Evolutionary conservation across 37 sponge, comb jelly and placozoan genomes (phyloP).

Genomic region (Halichondria panicea): DNA sequence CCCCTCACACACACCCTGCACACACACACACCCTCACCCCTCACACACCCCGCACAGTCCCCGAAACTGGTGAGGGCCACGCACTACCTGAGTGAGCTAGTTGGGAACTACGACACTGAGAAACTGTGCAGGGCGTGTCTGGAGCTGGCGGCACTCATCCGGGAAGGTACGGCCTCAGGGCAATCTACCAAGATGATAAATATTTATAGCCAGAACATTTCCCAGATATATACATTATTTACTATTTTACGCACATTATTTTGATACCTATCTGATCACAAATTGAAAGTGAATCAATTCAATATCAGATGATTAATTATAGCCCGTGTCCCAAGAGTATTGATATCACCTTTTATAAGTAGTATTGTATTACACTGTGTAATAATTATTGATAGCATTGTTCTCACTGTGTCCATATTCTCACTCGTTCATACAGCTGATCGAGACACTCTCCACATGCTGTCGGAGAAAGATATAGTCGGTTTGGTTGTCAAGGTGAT

Average conservation of each 20-base stretch:
- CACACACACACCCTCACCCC: not conserved
- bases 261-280: too few species aligned
- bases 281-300: too few species aligned
- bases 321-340: too few species aligned
- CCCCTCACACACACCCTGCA: not conserved
- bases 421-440: constrained; percentile 23
- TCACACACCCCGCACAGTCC: constrained; percentile 12
- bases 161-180: constrained; percentile 16
- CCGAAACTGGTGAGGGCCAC: not conserved
- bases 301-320: too few species aligned
- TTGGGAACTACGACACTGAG: constrained; percentile 24
- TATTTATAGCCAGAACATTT: too few species aligned
- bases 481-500: constrained; percentile 23
- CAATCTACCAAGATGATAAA: too few species aligned
- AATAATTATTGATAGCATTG: too few species aligned
- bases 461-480: constrained; percentile 32
- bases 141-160: constrained; percentile 5
- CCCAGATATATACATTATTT: too few species aligned
- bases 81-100: constrained; percentile 16
- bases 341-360: too few species aligned
- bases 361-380: constrained; percentile 2
- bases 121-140: constrained; percentile 4
- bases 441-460: constrained; percentile 7
- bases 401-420: constrained; percentile 19
- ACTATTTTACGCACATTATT: too few species aligned